phyloP scores from a whole-genome alignment of 1,140 invertebrate species.

The Centruroides vittatus region DNA sequence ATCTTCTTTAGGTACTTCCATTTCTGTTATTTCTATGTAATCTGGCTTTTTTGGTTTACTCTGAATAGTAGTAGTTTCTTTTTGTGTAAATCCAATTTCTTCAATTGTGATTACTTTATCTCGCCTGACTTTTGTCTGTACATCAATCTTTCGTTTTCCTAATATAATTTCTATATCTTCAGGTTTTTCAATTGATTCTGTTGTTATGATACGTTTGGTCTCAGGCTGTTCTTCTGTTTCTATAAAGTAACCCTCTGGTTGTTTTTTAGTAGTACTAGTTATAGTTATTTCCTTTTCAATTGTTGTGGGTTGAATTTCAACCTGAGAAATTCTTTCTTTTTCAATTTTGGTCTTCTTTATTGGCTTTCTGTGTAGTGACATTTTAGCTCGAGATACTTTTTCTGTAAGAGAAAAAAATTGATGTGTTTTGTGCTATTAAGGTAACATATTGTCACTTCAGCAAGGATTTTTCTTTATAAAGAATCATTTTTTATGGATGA shows the following conservation, averaged over 20 bases:
- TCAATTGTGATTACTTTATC: conserved; percentile 1
- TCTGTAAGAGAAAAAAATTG: neutral
- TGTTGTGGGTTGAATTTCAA: too few relatives aligned
- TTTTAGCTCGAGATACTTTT: neutral
- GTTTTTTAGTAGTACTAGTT: too few relatives aligned
- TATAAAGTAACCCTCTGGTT: too few relatives aligned
- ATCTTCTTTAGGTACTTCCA: conserved; percentile 1
- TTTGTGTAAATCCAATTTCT: conserved; percentile 1
- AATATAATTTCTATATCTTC: too few relatives aligned
- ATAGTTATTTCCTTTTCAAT: too few relatives aligned
- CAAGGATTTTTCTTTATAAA: too few relatives aligned
- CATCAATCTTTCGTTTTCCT: neutral
- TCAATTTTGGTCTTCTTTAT: neutral
- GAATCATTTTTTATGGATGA: too few relatives aligned
- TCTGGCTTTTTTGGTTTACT: conserved; percentile 2
- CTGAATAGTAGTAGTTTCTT: neutral
- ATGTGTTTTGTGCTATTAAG: too few relatives aligned
- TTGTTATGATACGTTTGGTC: too few relatives aligned
- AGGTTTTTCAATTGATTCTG: too few relatives aligned
- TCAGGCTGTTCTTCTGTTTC: too few relatives aligned
- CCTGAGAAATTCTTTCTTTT: neutral
- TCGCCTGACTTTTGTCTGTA: neutral
- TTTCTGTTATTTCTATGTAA: neutral
- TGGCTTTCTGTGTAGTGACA: neutral
- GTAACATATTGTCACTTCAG: too few relatives aligned